Evolutionary conservation across 2,113 vertebrate species (phyloP).

Genomic region (Leuciscus idus): DNA sequence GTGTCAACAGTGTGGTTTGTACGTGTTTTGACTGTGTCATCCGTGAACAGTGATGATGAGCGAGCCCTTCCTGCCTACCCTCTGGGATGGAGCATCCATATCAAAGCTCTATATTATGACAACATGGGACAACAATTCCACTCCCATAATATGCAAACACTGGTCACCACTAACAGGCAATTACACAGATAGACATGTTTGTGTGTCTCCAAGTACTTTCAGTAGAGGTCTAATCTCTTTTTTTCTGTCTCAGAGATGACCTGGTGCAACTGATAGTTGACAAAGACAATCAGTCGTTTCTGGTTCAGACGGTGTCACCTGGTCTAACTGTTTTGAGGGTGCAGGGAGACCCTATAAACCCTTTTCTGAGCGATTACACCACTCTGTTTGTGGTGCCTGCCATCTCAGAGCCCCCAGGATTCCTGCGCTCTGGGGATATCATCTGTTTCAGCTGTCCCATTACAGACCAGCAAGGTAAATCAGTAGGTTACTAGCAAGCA

Average conservation of each 20-base stretch:
- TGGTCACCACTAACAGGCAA: constrained; percentile 75
- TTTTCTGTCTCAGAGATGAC: constrained; percentile 68
- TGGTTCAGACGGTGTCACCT: constrained; percentile 70
- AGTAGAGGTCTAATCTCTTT: not conserved
- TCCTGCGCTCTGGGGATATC: constrained; percentile 68
- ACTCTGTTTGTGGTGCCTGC: constrained; percentile 71
- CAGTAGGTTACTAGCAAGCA: not conserved
- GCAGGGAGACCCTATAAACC: constrained; percentile 66
- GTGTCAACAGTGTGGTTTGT: constrained; percentile 74
- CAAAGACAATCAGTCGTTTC: constrained; percentile 66
- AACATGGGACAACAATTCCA: constrained; percentile 72
- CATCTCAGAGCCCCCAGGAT: constrained; percentile 65
- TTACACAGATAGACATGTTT: not conserved
- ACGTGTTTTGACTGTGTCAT: constrained; percentile 63
- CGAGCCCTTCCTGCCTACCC: constrained; percentile 64
- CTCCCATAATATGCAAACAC: constrained; percentile 66
- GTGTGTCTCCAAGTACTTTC: not conserved
- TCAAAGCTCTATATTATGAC: constrained; percentile 70
- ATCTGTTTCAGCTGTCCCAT: constrained; percentile 75
- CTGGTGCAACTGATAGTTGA: constrained; percentile 70
- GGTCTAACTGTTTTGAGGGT: constrained; percentile 72
- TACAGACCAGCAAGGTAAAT: constrained; percentile 65
- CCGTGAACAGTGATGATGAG: constrained; percentile 58
- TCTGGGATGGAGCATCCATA: constrained; percentile 69
- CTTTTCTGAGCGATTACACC: constrained; percentile 72